These are phyloP conservation scores for Hassar affinis DNA, from an alignment of 2,113 vertebrate species.

Conservation along the genomic window DNA sequence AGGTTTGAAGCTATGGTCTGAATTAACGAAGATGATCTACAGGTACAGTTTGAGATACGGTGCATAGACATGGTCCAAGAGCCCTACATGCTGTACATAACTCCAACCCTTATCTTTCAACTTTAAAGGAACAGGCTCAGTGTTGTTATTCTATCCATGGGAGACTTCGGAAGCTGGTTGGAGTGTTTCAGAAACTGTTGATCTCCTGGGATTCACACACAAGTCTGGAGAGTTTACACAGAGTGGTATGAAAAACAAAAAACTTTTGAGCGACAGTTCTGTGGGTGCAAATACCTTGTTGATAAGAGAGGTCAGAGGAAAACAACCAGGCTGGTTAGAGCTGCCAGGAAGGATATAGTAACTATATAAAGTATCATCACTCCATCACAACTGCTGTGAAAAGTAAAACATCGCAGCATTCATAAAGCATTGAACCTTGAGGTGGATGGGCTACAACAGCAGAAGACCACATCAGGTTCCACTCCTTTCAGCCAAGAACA, in stretches of 20 bases:
- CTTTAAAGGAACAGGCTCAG: background rate
- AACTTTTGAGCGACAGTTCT: no score
- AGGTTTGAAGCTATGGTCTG: background rate
- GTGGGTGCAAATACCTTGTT: no score
- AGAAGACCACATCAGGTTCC: background rate
- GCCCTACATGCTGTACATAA: background rate
- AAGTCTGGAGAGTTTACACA: no score
- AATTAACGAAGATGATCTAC: background rate
- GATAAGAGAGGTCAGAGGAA: no score
- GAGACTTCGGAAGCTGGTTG: background rate
- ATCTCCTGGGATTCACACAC: no score
- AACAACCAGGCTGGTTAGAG: no score
- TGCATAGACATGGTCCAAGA: background rate
- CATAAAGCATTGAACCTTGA: background rate
- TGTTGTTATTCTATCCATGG: background rate
- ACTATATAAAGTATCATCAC: background rate
- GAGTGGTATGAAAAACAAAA: no score
- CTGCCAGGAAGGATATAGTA: background rate
- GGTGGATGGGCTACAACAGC: background rate
- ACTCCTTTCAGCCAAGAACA: no score
- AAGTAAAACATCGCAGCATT: background rate
- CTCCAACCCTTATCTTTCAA: background rate
- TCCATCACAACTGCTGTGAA: background rate
- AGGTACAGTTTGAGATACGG: background rate
- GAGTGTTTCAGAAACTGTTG: no score